Evolutionary conservation across 2,113 vertebrate genomes (phyloP), one percentile per base, ranked within the genome.

Genomic region (Platichthys stellatus): DNA sequence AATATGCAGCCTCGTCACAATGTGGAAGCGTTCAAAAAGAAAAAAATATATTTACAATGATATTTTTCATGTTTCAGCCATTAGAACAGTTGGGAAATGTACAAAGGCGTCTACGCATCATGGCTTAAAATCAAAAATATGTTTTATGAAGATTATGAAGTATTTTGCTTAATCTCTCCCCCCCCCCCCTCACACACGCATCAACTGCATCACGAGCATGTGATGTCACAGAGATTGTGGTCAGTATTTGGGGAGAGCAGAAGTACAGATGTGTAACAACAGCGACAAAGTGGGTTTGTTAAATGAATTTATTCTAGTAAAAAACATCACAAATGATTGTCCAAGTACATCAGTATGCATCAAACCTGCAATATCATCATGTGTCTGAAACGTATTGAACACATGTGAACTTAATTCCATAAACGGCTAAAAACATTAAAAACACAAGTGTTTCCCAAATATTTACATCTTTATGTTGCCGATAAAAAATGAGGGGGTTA

Each of bases 221-320:
- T 24, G 24, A 24, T 31, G 31, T 31, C 31, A 31, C 6, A 31
- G 1, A 31, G 31, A 0, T 31, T 31, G 31, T 6, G 10, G n/a
- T 26, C 1, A 17, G 12, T 31, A 14, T 26, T 26, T 26, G 26
- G 43, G 6, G 15, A 20, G 15, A 11, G 45, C 17, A 26, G 9
- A 66, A 26, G 43, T 45, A 49, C 45, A 49, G 45, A 49, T 18
- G 43, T 64, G 49, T 31, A 68, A 56, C 20, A 56, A 57, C 12
- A 21, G 26, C 26, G 5, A 75, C 35, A 38, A 38, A 8, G 9
- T 38, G 59, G 15, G 57, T 75, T 72, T 43, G 69, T 76, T 67
- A 78, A 63, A 79, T 21, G 13, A 64, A 40, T 91, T 92, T 89
- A 92, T 89, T 90, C 43, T 21, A 20, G 76, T 74, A 79, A 85